phyloP scores from a whole-genome alignment of 2,113 vertebrate species.

The Aegotheles bennettii region DNA sequence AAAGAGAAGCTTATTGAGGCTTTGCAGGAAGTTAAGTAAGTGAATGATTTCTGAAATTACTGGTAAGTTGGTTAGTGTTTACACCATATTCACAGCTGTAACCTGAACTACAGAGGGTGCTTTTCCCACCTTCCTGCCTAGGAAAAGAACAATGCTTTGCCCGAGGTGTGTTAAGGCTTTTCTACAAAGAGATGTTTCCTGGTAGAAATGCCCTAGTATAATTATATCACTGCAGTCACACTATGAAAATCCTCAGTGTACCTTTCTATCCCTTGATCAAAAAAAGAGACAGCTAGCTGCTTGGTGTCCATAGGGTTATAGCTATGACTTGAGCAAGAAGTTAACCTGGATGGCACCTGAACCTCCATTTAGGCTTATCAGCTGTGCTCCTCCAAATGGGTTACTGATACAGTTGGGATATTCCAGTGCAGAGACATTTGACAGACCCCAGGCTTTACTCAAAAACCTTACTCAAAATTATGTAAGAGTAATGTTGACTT shows the following conservation, averaged over 20 bases:
- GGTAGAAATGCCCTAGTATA: not conserved
- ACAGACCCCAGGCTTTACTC: not conserved
- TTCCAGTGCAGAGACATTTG: not conserved
- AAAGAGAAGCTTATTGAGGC: not conserved
- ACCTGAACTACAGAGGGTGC: not conserved
- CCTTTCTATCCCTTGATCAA: not conserved
- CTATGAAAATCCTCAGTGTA: not conserved
- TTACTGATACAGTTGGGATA: not conserved
- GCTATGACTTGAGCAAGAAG: not conserved
- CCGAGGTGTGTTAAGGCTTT: not conserved
- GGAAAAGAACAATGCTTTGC: not conserved
- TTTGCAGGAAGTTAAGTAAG: not conserved
- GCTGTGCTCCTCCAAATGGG: not conserved
- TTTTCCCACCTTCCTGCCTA: not conserved
- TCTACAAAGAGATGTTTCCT: not conserved
- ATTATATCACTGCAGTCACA: not conserved
- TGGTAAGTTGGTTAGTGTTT: conserved; percentile 6
- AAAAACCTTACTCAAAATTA: not conserved
- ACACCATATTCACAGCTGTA: not conserved
- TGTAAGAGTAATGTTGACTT: not conserved
- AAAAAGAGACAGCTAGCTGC: not conserved
- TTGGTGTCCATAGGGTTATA: fast-evolving
- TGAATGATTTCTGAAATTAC: not conserved
- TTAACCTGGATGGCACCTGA: not conserved
- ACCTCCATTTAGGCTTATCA: not conserved